These are phyloP conservation scores for Isotomurus palustris DNA, from an alignment of 2,888 invertebrate species.

Conservation along the genomic window DNA sequence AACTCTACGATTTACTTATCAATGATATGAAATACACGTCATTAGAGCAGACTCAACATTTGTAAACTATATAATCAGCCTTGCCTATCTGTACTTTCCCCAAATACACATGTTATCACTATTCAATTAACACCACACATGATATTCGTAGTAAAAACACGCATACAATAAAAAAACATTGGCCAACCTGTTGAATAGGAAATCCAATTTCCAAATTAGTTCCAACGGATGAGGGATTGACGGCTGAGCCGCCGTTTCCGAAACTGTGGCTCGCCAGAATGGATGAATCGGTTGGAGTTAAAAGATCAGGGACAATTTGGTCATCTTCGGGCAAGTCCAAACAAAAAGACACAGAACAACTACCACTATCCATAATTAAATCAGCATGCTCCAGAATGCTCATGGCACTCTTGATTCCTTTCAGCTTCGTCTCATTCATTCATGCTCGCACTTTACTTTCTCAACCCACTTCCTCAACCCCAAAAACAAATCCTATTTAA, in stretches of 20 bases:
- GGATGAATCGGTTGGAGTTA: slow-evolving; percentile 39
- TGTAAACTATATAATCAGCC: too few species aligned
- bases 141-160: not conserved
- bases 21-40: too few species aligned
- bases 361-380: slow-evolving; percentile 38
- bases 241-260: slow-evolving; percentile 37
- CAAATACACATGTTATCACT: too few species aligned
- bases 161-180: not conserved
- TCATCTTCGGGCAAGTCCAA: slow-evolving; percentile 32
- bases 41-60: too few species aligned
- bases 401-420: slow-evolving; percentile 24
- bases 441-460: not conserved
- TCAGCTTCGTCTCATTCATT: not conserved
- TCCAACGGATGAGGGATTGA: slow-evolving; percentile 14
- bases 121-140: too few species aligned
- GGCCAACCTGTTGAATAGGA: slow-evolving; percentile 22
- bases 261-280: slow-evolving; percentile 45
- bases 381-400: slow-evolving; percentile 31
- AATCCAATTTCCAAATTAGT: slow-evolving; percentile 27
- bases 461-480: not conserved
- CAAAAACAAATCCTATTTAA: not conserved
- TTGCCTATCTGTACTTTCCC: too few species aligned
- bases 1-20: too few species aligned
- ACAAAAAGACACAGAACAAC: slow-evolving; percentile 31
- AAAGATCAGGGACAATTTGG: slow-evolving; percentile 46